Base-by-base conservation (phyloP, 2,888 invertebrate species). In the Sinopyrophorus schimmeli region DNA sequence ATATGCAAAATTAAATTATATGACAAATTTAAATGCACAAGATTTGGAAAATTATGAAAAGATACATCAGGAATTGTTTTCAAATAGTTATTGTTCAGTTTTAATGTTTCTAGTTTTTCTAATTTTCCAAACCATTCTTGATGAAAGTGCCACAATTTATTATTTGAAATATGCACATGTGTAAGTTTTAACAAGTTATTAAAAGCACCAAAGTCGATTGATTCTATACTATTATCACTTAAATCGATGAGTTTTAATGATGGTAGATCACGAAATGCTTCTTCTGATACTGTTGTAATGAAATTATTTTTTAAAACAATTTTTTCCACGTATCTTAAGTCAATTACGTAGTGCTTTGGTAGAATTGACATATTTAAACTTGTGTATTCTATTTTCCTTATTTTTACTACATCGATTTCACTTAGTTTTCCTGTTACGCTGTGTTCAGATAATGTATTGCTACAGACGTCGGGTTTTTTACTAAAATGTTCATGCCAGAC, bases 71-170 rank as follows among this genome's bases (percentile, higher is more conserved):
- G 5, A 11, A 47, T 18, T 4, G 9, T 16, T 14, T 39, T 30
- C 3, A 47, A 32, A 1, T 12, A 39, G 20, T 47, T 47, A 14
- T 26, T 18, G 5, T 20, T n/a, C 18, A 47, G 15, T 9, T 23
- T 26, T 7, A 47, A 28, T 20, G 11, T 15, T 14, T 31, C 27
- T 7, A 47, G 17, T 2, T 3, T 23, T 5, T 20, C 23, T 16
- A 41, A 7, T n/a, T 41, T 10, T 5, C 47, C 47, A 3, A 47
- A 34, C 39, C 41, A 47, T 10, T 9, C 11, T 18, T 40, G 47
- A 9, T 47, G 27, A 23, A 47, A 47, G 10, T 28, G 11, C 3
- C 15, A 9, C 1, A 47, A 15, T 9, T 10, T 3, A 17, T 47
- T 47, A n/a, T 28, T 47, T 7, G 11, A 11, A 3, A 47, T n/a